phyloP scores from a whole-genome alignment of 2,797 vertebrate species.

The Staurois parvus region DNA sequence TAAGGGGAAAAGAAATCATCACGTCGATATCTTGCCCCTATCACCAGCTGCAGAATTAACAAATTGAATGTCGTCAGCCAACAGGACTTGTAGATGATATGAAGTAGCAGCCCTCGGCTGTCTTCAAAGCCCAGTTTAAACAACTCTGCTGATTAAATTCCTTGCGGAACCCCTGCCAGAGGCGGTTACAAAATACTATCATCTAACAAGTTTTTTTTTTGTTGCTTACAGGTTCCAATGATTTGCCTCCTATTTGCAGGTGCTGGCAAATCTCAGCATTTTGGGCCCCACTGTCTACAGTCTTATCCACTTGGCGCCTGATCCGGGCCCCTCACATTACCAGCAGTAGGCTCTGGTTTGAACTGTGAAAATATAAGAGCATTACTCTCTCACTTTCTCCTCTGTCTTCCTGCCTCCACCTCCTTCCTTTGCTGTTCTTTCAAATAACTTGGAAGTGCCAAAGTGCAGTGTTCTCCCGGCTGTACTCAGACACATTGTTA shows the following conservation, averaged over 20 bases:
- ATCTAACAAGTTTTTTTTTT: slow-evolving; percentile 71
- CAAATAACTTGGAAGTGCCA: slow-evolving; percentile 68
- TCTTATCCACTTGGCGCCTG: slow-evolving; percentile 85
- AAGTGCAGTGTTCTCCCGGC: slow-evolving; percentile 49
- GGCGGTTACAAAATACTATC: slow-evolving; percentile 78
- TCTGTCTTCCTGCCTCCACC: slow-evolving; percentile 53
- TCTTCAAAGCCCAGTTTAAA: slow-evolving; percentile 78
- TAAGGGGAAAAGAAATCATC: slow-evolving; percentile 75
- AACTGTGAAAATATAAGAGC: slow-evolving; percentile 73
- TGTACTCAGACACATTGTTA: slow-evolving; percentile 56
- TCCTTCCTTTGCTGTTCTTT: slow-evolving; percentile 64
- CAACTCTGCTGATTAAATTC: slow-evolving; percentile 85
- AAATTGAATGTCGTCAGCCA: slow-evolving; percentile 84
- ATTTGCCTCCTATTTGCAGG: slow-evolving; percentile 82
- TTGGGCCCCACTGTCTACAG: slow-evolving; percentile 79
- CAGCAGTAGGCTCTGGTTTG: slow-evolving; percentile 75
- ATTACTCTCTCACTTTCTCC: slow-evolving; percentile 66
- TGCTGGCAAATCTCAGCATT: slow-evolving; percentile 80
- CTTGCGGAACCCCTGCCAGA: slow-evolving; percentile 79
- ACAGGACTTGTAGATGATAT: slow-evolving; percentile 80
- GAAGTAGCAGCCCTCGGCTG: slow-evolving; percentile 75
- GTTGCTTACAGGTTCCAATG: slow-evolving; percentile 78
- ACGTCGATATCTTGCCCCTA: slow-evolving; percentile 82
- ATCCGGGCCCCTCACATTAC: slow-evolving; percentile 76
- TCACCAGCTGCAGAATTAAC: slow-evolving; percentile 84